Conservation (phyloP, 2,888 invertebrate species). For the Cetonia aurata region DNA sequence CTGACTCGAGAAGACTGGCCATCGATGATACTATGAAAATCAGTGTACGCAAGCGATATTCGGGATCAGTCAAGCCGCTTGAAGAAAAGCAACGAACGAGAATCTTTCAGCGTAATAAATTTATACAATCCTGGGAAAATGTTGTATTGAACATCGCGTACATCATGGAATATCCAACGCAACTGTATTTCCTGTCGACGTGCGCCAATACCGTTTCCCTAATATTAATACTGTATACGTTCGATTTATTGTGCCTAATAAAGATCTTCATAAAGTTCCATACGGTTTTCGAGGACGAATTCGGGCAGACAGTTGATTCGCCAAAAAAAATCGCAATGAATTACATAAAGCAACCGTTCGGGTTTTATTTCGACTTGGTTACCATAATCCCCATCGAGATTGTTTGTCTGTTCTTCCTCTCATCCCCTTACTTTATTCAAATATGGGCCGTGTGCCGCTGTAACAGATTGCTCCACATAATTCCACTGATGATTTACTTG, state of each 20-base stretch:
- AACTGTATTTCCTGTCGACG: constrained; percentile 34
- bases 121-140: constrained; percentile 32
- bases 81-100: background rate
- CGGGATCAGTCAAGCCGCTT: background rate
- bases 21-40: background rate
- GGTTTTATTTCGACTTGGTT: constrained; percentile 50
- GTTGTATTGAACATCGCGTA: constrained; percentile 32
- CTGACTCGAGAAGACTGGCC: background rate
- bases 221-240: constrained; percentile 44
- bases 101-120: constrained; percentile 11
- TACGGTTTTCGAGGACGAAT: constrained; percentile 51
- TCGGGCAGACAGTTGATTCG: constrained; percentile 48
- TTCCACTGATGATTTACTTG: constrained; percentile 35
- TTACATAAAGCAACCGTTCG: constrained; percentile 46
- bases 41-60: background rate
- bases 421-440: background rate
- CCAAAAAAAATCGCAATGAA: constrained; percentile 46
- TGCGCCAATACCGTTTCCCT: background rate
- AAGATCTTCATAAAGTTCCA: constrained; percentile 51
- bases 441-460: constrained; percentile 26
- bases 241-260: constrained; percentile 49
- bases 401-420: constrained; percentile 43
- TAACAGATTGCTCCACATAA: constrained; percentile 43
- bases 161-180: constrained; percentile 32
- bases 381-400: constrained; percentile 51